Percentiles rank a stretch among this genome's conserved stretches.
Conservation (phyloP, 2,888 invertebrate species). For the Therioaphis trifolii region DNA sequence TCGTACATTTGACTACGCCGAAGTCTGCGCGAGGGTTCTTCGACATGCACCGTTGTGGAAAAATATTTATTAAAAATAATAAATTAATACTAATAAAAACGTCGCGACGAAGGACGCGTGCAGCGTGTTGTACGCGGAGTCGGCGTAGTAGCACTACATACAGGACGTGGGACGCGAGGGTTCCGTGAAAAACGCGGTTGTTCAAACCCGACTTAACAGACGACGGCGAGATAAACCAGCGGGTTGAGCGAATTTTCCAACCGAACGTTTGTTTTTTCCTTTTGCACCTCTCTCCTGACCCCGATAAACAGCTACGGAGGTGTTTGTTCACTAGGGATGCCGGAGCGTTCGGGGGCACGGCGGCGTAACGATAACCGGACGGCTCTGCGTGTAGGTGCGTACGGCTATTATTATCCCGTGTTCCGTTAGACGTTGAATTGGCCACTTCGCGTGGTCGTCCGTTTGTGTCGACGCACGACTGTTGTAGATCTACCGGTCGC, state of each 20-base stretch:
- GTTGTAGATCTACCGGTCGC: no score
- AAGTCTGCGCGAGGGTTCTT: neutral
- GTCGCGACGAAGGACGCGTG: neutral
- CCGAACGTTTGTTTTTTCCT: constrained; percentile 2
- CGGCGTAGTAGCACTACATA: no score
- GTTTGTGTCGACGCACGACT: no score
- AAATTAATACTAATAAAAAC: constrained; percentile 3
- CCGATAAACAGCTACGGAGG: no score
- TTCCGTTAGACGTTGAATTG: no score
- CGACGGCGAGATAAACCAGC: neutral
- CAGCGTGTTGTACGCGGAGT: neutral
- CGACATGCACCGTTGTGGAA: neutral
- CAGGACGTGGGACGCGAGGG: no score
- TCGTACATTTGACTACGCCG: neutral
- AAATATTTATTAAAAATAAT: constrained; percentile 26
- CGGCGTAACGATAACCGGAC: neutral
- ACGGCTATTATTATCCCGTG: neutral
- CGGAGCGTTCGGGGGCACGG: no score
- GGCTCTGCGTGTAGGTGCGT: no score
- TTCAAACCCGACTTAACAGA: no score
- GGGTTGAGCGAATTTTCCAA: constrained; percentile 4
- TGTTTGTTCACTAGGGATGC: no score
- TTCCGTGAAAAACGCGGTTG: neutral
- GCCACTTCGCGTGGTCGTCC: no score
- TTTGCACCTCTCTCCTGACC: no score